A percentile compares a stretch with the other conserved stretches of the same genome.
phyloP scores from a whole-genome alignment of 2,797 vertebrate species.

The Triplophysa yarkandensis region DNA sequence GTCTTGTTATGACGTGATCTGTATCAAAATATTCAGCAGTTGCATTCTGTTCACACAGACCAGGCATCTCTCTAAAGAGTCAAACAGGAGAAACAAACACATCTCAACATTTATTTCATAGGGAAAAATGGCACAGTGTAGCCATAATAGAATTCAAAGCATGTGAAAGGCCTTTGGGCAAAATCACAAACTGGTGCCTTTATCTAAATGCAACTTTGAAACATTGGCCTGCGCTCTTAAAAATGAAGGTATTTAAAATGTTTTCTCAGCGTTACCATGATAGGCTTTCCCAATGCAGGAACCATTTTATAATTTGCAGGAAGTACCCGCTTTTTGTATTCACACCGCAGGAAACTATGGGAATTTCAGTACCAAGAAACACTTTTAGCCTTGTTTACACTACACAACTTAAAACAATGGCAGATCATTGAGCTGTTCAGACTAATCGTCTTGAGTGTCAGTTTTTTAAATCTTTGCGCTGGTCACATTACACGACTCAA shows the following conservation, averaged over 20 bases:
- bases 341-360: no score
- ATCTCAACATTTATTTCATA: constrained; percentile 29
- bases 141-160: constrained; percentile 67
- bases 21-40: constrained; percentile 56
- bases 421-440: no score
- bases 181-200: constrained; percentile 7
- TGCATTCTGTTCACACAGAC: constrained; percentile 71
- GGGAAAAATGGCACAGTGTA: constrained; percentile 57
- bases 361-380: no score
- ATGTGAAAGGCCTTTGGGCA: constrained; percentile 61
- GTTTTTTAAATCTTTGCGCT: no score
- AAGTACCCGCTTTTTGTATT: no score
- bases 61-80: constrained; percentile 54
- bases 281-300: no score
- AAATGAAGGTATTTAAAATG: background rate
- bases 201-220: constrained; percentile 9
- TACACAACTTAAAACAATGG: no score
- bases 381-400: no score
- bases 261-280: no score
- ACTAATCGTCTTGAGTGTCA: no score
- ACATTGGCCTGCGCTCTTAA: background rate
- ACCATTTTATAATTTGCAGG: no score
- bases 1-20: constrained; percentile 61
- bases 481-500: no score
- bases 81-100: constrained; percentile 56